Conservation (phyloP, 2,888 invertebrate genomes). For the Drosophila austrosaltans region DNA sequence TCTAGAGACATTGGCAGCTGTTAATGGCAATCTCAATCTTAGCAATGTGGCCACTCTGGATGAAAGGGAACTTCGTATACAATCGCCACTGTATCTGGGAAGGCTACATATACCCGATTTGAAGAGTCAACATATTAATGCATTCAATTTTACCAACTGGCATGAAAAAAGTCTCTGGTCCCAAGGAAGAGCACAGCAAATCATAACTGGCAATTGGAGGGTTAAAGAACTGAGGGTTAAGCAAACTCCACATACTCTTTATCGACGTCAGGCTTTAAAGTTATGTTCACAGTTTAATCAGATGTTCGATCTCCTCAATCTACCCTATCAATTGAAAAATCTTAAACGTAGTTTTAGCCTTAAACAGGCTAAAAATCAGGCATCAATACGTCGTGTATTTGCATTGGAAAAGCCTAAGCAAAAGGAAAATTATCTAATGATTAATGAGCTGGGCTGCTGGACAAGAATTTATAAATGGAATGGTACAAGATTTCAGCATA, state of each 20-base stretch:
- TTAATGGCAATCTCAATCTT: constrained; percentile 83
- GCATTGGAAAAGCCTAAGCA: constrained; percentile 19
- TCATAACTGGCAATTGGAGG: constrained; percentile 84
- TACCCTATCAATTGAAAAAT: constrained; percentile 80
- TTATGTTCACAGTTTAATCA: constrained; percentile 59
- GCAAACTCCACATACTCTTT: constrained; percentile 39
- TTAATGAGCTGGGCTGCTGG: constrained; percentile 82
- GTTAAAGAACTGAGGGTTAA: constrained; percentile 61
- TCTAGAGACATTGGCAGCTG: constrained; percentile 69
- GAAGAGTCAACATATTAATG: constrained; percentile 71
- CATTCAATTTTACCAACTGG: constrained; percentile 84
- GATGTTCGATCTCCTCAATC: constrained; percentile 33
- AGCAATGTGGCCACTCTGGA: constrained; percentile 82
- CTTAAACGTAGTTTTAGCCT: constrained; percentile 80
- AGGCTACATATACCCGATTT: constrained; percentile 67
- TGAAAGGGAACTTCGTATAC: constrained; percentile 58
- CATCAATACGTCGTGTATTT: constrained; percentile 57
- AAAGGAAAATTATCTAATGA: constrained; percentile 62
- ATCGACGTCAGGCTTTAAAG: constrained; percentile 53
- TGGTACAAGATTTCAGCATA: constrained; percentile 63
- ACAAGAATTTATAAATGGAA: constrained; percentile 84
- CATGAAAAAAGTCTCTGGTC: constrained; percentile 80
- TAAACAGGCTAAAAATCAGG: constrained; percentile 25
- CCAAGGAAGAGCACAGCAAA: constrained; percentile 78
- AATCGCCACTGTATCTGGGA: constrained; percentile 78